Base-by-base conservation (phyloP, 2,888 invertebrate genomes). In the Amphimallon solstitiale region DNA sequence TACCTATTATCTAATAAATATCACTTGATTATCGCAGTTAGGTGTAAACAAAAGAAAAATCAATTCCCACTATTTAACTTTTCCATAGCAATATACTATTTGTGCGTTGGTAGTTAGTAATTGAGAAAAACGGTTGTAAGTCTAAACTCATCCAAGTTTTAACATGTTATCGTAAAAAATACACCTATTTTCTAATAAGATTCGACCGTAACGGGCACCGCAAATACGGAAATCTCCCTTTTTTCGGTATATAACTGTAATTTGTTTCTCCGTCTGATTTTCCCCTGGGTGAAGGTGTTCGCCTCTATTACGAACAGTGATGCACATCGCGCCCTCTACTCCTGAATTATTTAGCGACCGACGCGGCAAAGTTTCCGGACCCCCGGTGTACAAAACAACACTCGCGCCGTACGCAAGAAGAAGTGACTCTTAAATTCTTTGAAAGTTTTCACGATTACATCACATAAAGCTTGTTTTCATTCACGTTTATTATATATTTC, bases 341-440 rank as follows among this genome's bases (percentile, higher is more conserved):
- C 10, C 48, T 80, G 78, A 79, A 79, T 79, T 79, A 80, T 80
- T 80, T 79, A 79, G 79, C 75, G 75, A 75, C 75, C 72, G 74
- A 68, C 71, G 73, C 69, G 21, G 29, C 3, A 23, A 49, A 29
- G 23, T 49, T 49, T 29, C 48, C 29, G 48, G 6, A 7, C n/a
- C 14, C 29, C 7, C 7, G 29, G 29, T 29, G 29, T 29, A 29
- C 29, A 29, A 29, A 29, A 29, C 29, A 29, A 29, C 2, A 29
- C 29, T 5, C 29, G 6, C 1, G 9, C n/a, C 29, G 9, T 5
- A 29, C 29, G 29, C 29, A 29, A 5, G 1, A 29, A 29, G 6
- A 29, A 29, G 29, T 29, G 29, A 29, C 29, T 9, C 29, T 29
- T 29, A 29, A 29, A 29, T 29, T 29, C 2, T 29, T 29, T 29